Conservation (phyloP, 2,113 vertebrate species). For the Orthonyx spaldingii region DNA sequence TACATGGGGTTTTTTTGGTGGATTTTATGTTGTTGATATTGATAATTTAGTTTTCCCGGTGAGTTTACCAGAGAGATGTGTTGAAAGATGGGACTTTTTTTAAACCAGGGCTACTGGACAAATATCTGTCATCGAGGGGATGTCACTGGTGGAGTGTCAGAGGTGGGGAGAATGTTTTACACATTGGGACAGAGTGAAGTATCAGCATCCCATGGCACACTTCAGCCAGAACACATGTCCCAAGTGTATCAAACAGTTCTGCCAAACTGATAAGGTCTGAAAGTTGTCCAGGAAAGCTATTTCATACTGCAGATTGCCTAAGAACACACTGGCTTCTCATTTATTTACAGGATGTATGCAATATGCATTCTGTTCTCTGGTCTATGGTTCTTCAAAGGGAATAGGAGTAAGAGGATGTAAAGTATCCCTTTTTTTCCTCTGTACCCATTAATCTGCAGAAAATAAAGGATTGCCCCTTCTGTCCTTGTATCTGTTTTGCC, state of each 20-base stretch:
- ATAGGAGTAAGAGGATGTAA: neutral
- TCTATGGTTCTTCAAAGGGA: neutral
- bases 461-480: neutral
- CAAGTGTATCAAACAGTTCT: neutral
- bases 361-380: neutral
- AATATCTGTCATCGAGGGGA: neutral
- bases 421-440: neutral
- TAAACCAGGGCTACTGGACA: neutral
- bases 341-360: neutral
- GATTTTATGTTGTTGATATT: neutral
- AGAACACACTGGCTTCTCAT: neutral
- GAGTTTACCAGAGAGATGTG: neutral
- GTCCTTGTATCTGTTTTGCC: neutral
- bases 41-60: neutral
- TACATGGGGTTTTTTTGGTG: neutral
- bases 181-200: neutral
- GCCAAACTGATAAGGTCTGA: slow-evolving; percentile 41
- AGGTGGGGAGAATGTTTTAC: slow-evolving; percentile 1
- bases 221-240: neutral
- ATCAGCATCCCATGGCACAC: neutral
- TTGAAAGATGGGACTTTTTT: neutral
- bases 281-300: neutral
- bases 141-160: neutral
- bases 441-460: neutral
- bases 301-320: neutral